These are phyloP conservation scores for Tryphoninae sp. DNA, from an alignment of 2,888 invertebrate genomes.

Conservation along the genomic window DNA sequence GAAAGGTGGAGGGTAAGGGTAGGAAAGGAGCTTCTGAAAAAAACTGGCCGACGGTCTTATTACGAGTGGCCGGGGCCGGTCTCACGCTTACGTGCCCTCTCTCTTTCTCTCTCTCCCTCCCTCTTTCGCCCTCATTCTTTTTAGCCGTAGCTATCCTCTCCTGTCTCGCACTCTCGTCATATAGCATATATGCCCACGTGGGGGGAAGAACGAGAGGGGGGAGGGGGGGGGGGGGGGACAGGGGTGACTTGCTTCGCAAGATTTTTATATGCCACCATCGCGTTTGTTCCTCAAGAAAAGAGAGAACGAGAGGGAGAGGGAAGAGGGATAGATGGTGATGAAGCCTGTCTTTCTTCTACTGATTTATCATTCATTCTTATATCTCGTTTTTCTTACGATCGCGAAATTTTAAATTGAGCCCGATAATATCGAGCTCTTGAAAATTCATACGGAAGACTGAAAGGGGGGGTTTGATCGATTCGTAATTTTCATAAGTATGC, in stretches of 20 bases:
- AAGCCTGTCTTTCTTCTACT: slow-evolving; percentile 1
- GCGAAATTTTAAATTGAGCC: slow-evolving; percentile 1
- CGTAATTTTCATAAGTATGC: slow-evolving; percentile 57
- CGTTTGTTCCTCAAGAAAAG: slow-evolving; percentile 48
- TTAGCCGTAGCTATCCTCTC: slow-evolving; percentile 34
- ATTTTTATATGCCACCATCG: slow-evolving; percentile 76
- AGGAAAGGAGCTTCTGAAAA: slow-evolving; percentile 72
- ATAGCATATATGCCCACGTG: slow-evolving; percentile 8
- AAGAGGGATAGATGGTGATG: slow-evolving; percentile 20
- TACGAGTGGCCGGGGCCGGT: slow-evolving; percentile 78
- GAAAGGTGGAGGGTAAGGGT: slow-evolving; percentile 64
- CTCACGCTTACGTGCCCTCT: slow-evolving; percentile 77
- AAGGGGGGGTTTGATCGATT: neutral
- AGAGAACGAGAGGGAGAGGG: neutral
- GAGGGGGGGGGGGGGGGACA: slow-evolving; percentile 56
- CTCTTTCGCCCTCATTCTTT: slow-evolving; percentile 43
- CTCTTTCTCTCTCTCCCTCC: slow-evolving; percentile 48
- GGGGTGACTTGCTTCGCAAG: slow-evolving; percentile 77
- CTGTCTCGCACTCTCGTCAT: slow-evolving; percentile 19
- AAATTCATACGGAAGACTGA: slow-evolving; percentile 41
- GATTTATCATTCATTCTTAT: neutral
- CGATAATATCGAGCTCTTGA: slow-evolving; percentile 37
- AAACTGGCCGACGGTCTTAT: slow-evolving; percentile 81
- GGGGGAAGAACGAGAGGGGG: slow-evolving; percentile 60
- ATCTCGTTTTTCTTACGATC: neutral